phyloP scores from a whole-genome alignment of 92 coral and sea anemone species.

The Bergia sp. region DNA sequence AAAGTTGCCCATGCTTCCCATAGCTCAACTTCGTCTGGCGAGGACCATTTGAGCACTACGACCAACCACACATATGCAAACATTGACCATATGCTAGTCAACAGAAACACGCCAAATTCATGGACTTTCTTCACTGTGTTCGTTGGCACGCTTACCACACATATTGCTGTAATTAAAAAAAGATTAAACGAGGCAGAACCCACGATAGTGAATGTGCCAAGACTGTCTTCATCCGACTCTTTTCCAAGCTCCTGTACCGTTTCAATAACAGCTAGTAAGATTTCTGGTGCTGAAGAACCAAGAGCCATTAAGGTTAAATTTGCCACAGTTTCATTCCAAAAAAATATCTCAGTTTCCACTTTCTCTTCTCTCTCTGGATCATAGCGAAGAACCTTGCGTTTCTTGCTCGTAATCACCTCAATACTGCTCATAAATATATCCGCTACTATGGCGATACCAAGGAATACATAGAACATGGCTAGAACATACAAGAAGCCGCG shows the following conservation, averaged over 20 bases:
- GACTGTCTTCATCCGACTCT: constrained; percentile 67
- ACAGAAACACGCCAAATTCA: constrained; percentile 84
- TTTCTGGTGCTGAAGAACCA: constrained; percentile 91
- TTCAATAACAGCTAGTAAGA: constrained; percentile 80
- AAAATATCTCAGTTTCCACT: constrained; percentile 84
- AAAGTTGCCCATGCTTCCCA: constrained; percentile 89
- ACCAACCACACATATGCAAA: constrained; percentile 89
- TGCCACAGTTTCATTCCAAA: constrained; percentile 93
- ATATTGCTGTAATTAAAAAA: constrained; percentile 79
- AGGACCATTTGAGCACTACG: constrained; percentile 69
- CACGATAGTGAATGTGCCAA: constrained; percentile 88
- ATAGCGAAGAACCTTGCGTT: constrained; percentile 72
- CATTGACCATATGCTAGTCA: constrained; percentile 85
- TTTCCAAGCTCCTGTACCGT: constrained; percentile 69
- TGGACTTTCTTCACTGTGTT: constrained; percentile 74
- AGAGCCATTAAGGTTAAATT: constrained; percentile 86
- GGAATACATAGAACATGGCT: constrained; percentile 77
- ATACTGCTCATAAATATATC: constrained; percentile 90
- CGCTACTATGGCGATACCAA: constrained; percentile 91
- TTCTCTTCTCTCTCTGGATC: constrained; percentile 82
- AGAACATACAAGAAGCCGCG: constrained; percentile 71
- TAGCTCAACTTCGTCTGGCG: constrained; percentile 78
- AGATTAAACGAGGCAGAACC: constrained; percentile 92
- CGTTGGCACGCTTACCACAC: constrained; percentile 81
- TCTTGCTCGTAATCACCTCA: constrained; percentile 88